Evolutionary conservation across 1,140 invertebrate species (phyloP), one percentile per base, ranked within the genome.

Genomic region (Melanaphis sacchari): DNA sequence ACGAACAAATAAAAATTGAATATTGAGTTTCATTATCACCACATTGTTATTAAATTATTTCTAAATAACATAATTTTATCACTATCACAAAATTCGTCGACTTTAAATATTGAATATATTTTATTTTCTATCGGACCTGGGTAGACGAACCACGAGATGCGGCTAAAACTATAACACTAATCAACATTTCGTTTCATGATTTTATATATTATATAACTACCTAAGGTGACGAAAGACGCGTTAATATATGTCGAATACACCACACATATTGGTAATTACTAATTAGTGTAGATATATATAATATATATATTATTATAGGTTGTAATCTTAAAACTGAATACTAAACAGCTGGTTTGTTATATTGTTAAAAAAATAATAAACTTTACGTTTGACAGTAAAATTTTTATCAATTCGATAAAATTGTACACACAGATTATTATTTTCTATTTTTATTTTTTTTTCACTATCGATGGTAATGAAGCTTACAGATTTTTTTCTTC

Each of bases 321-420:
- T n/a, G 59, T 76, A 76, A 76, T 76, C 59, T 76, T 76, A 59
- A 76, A 76, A 76, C n/a, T n/a, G 59, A 76, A 76, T 15, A n/a
- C 59, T n/a, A 18, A 76, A 76, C 59, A 76, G n/a, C 31, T 59
- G n/a, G 31, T n/a, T n/a, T 15, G 59, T 76, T n/a, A 66, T 76
- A n/a, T n/a, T 76, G 59, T 76, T n/a, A 76, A 76, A 76, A n/a
- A 76, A 18, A n/a, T 76, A 21, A n/a, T n/a, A n/a, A 18, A 36
- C 59, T 76, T 15, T 8, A n/a, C 59, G 31, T 76, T 76, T 76
- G 31, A 76, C 59, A 76, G 59, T 76, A 76, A 76, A 76, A 76
- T 76, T 76, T 54, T 76, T 76, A 76, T 76, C 59, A 76, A 76
- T 76, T 76, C 59, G 59, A 76, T n/a, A 76, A 76, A 76, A 76